These are phyloP conservation scores for Zapornia atra DNA, from an alignment of 2,113 vertebrate genomes.

Conservation along the genomic window DNA sequence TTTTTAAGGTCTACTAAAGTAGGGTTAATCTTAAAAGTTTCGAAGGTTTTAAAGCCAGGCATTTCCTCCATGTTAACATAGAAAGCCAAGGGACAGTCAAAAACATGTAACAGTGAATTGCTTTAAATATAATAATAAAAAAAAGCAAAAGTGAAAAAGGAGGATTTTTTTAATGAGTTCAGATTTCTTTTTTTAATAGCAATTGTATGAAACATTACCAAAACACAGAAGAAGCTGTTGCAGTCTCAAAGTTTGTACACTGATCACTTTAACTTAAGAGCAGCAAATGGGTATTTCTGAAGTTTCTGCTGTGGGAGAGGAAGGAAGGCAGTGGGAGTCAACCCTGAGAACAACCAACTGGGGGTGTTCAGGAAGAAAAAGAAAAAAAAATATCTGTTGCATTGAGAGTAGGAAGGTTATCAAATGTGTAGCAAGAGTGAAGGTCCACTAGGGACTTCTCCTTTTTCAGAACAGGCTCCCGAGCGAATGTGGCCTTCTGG, in stretches of 20 bases:
- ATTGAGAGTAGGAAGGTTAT: not conserved
- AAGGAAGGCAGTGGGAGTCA: not conserved
- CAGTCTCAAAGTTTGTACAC: slow-evolving; percentile 47
- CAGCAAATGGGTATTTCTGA: not conserved
- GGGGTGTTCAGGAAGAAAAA: not conserved
- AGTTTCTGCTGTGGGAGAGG: not conserved
- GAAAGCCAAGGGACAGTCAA: slow-evolving; percentile 50
- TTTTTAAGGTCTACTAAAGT: not conserved
- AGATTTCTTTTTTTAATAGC: slow-evolving; percentile 67
- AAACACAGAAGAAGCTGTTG: slow-evolving; percentile 42
- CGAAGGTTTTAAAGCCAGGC: not conserved
- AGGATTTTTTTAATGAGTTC: slow-evolving; percentile 54
- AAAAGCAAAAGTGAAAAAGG: slow-evolving; percentile 66
- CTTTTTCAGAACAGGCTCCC: not conserved
- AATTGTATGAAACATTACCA: not conserved
- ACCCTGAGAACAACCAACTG: not conserved
- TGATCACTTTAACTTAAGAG: slow-evolving; percentile 49
- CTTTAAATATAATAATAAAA: slow-evolving; percentile 17
- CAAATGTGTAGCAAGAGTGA: not conserved
- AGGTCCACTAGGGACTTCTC: not conserved
- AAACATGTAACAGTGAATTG: slow-evolving; percentile 60
- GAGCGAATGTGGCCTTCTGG: not conserved
- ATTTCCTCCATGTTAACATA: slow-evolving; percentile 27
- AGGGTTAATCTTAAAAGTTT: not conserved
- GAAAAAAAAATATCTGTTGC: not conserved